A percentile compares a stretch with the other conserved stretches of the same genome.
Conservation (phyloP, 1,140 invertebrate species). For the Pachypsylla venusta region DNA sequence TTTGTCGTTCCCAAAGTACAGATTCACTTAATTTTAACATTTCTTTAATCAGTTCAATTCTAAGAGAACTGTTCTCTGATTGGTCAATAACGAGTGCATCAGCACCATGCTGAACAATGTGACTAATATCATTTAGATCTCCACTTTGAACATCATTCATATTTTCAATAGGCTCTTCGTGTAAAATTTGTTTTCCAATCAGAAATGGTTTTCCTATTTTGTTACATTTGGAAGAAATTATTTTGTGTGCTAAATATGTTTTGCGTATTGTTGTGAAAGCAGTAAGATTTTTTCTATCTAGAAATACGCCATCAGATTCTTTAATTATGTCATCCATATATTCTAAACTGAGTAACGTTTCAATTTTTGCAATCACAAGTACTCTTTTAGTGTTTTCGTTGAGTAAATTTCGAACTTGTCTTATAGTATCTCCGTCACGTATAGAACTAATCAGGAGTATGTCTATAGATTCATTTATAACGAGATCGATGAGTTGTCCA, state of each 20-base stretch:
- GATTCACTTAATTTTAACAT: conserved; percentile 83
- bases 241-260: conserved; percentile 95
- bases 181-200: not conserved
- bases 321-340: conserved; percentile 90
- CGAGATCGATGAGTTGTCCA: conserved; percentile 83
- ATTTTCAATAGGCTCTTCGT: not conserved
- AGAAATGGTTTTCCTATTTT: conserved; percentile 34
- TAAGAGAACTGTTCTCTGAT: not conserved
- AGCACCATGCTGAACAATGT: not conserved
- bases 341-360: conserved; percentile 90
- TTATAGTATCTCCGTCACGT: conserved; percentile 72
- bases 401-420: conserved; percentile 75
- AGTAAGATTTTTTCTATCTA: conserved; percentile 87
- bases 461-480: conserved; percentile 87
- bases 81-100: not conserved
- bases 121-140: conserved; percentile 1
- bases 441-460: conserved; percentile 99
- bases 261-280: conserved; percentile 98
- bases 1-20: conserved; percentile 85
- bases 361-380: conserved; percentile 91
- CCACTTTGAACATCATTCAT: not conserved
- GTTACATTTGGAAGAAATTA: conserved; percentile 87
- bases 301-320: conserved; percentile 91
- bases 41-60: not conserved
- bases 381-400: conserved; percentile 87